Conservation (phyloP, 2,113 vertebrate species). For the Nematolebias whitei region DNA sequence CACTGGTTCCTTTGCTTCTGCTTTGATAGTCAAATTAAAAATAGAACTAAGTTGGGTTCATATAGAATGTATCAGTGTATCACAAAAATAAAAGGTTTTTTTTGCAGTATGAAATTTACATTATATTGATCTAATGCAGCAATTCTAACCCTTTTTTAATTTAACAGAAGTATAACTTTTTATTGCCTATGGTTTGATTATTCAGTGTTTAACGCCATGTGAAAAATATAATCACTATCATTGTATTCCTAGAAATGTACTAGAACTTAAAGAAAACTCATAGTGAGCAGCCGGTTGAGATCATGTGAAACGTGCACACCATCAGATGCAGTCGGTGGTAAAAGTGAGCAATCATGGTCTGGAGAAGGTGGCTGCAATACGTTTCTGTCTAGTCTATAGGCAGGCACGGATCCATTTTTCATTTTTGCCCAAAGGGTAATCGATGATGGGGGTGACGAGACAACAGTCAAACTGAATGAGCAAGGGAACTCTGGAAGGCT, state of each 20-base stretch:
- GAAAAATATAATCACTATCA: neutral
- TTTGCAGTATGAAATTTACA: too few species aligned
- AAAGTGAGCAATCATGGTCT: conserved; percentile 33
- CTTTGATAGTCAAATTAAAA: neutral
- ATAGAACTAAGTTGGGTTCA: too few species aligned
- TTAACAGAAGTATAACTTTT: neutral
- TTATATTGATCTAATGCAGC: too few species aligned
- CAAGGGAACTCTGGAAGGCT: conserved; percentile 53
- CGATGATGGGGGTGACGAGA: conserved; percentile 69
- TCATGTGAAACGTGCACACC: conserved; percentile 10
- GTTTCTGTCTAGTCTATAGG: conserved; percentile 50
- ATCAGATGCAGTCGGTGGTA: conserved; percentile 26
- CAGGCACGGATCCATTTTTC: conserved; percentile 68
- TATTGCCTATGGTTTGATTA: neutral
- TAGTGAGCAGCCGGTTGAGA: conserved; percentile 9
- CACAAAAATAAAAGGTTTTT: too few species aligned
- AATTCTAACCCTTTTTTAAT: neutral
- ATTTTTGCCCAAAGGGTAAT: conserved; percentile 72
- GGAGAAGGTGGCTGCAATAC: conserved; percentile 35
- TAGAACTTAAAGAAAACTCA: neutral
- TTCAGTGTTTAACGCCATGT: neutral
- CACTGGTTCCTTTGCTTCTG: neutral
- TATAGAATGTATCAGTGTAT: too few species aligned
- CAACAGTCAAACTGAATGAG: conserved; percentile 68
- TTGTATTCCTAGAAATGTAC: neutral